Evolutionary conservation across 2,888 invertebrate species (phyloP).

Genomic region (Latrodectus elegans): DNA sequence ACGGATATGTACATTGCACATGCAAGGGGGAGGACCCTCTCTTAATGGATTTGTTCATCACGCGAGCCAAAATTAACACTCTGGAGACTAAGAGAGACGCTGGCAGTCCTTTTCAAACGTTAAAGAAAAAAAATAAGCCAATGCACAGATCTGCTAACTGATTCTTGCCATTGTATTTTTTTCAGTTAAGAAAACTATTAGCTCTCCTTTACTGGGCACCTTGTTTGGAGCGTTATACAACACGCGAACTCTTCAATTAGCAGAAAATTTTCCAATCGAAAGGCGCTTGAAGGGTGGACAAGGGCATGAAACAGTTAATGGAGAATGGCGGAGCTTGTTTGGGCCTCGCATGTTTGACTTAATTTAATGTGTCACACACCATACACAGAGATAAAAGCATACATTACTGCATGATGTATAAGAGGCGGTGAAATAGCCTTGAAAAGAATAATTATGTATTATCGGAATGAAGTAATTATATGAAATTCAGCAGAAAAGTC

Average conservation of each 20-base stretch:
- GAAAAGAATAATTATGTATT: too few species aligned
- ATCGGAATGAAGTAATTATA: too few species aligned
- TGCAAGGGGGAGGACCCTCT: slow-evolving; percentile 12
- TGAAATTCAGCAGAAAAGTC: too few species aligned
- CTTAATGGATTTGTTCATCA: slow-evolving; percentile 33
- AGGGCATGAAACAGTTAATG: too few species aligned
- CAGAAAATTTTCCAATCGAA: neutral
- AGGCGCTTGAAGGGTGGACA: too few species aligned
- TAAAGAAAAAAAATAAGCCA: slow-evolving; percentile 3
- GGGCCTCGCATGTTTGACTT: too few species aligned
- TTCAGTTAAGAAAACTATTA: slow-evolving; percentile 1
- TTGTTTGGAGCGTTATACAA: neutral
- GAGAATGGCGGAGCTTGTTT: too few species aligned
- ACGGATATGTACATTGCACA: slow-evolving; percentile 10
- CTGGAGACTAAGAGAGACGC: neutral
- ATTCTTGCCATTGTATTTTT: neutral
- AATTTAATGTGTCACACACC: too few species aligned
- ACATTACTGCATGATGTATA: too few species aligned
- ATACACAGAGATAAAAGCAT: too few species aligned
- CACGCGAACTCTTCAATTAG: neutral
- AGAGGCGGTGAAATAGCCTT: too few species aligned
- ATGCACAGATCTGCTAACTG: neutral
- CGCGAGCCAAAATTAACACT: slow-evolving; percentile 40
- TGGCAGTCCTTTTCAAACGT: neutral
- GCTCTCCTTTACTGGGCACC: neutral